Base-by-base conservation (phyloP, 2,113 vertebrate genomes). In the Meleagris gallopavo region DNA sequence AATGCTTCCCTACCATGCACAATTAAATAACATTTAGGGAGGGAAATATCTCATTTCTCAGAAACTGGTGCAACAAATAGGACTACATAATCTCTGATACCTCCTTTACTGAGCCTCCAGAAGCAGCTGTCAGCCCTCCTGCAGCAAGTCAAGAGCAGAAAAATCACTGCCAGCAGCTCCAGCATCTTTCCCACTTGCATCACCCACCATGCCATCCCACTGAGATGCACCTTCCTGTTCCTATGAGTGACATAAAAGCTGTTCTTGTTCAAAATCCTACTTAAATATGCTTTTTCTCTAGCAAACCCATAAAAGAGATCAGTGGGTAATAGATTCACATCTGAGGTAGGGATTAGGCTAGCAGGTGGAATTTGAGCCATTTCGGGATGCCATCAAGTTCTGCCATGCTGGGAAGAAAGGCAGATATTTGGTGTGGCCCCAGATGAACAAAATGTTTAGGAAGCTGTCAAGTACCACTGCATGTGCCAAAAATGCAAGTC, bases 111-210 rank as follows among this genome's bases (percentile, higher is more conserved):
- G 29, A 48, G 11, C 12, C 10, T 16, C 41, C 3, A 4, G 16
- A 36, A 67, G 55, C 73, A 45, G 0, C 22, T 43, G 19, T 22
- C 27, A 71, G 15, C 34, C 48, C 24, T 71, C 13, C 69, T 30
- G 36, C 34, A 48, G 11, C 34, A 73, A 69, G 20, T 22, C 55
- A 34, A 32, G 32, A 74, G 41, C 54, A 69, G n/a, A 52, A 8
- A 58, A 74, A 64, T 41, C 0, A 1, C 29, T 54, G 10, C 12
- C 1, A 0, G 19, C 36, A 79, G 29, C 2, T 24, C 41, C 50
- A 71, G n/a, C 19, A 46, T 29, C 29, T 79, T 62, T 34, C 25
- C 21, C 22, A 34, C 10, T 25, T 22, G 61, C 57, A 27, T 55
- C 43, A 78, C 62, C 20, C 41, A 43, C 55, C 2, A 1, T 58